Evolutionary conservation across 2,888 invertebrate species (phyloP).

Genomic region (Oscheius sp.): DNA sequence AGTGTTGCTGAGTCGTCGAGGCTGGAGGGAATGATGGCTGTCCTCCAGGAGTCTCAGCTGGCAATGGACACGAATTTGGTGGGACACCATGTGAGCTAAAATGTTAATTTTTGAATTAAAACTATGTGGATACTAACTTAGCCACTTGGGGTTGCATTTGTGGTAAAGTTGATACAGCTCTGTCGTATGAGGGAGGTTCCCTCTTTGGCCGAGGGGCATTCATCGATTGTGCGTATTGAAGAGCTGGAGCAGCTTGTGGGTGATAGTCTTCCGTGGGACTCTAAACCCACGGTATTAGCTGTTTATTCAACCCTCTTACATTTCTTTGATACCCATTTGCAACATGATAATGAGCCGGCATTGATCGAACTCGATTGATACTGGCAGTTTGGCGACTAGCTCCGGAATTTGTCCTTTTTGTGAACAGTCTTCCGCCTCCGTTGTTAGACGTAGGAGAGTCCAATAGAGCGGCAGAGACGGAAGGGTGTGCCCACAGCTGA

Average conservation of each 20-base stretch:
- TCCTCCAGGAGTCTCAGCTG: constrained; percentile 48
- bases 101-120: not conserved
- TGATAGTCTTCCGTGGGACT: constrained; percentile 31
- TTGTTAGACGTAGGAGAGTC: constrained; percentile 24
- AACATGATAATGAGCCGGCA: constrained; percentile 56
- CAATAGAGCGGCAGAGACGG: constrained; percentile 7
- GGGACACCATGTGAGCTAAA: constrained; percentile 17
- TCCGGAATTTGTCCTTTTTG: constrained; percentile 45
- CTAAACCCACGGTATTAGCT: not conserved
- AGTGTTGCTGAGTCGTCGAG: constrained; percentile 46
- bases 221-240: constrained; percentile 43
- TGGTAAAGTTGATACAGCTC: constrained; percentile 14
- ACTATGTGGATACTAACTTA: not conserved
- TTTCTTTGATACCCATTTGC: constrained; percentile 37
- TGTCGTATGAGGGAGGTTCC: constrained; percentile 48
- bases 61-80: constrained; percentile 38
- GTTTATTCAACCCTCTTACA: constrained; percentile 18
- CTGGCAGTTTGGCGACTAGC: constrained; percentile 40
- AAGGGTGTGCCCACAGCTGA: constrained; percentile 30
- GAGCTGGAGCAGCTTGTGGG: not conserved
- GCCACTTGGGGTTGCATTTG: constrained; percentile 7
- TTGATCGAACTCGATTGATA: constrained; percentile 59
- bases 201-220: constrained; percentile 37
- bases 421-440: constrained; percentile 38
- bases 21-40: constrained; percentile 53